Evolutionary conservation across 92 coral and sea anemone genomes (phyloP).

Genomic region (Ricordea florida): DNA sequence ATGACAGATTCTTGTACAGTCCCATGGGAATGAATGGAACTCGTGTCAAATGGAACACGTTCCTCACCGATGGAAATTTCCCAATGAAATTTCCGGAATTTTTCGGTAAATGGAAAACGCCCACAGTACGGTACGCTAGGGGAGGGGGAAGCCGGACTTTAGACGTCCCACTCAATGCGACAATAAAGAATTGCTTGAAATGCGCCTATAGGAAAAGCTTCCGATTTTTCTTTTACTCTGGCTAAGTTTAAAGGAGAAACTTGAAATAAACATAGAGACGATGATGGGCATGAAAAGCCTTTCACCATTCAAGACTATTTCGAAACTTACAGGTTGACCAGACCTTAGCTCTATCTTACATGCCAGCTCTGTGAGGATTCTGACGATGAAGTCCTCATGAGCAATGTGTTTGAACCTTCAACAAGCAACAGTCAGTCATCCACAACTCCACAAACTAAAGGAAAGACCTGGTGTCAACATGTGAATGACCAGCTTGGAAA

Average conservation of each 20-base stretch:
- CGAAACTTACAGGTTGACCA: conserved; percentile 21
- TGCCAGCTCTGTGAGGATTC: conserved; percentile 35
- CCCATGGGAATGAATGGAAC: no score
- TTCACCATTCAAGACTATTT: conserved; percentile 44
- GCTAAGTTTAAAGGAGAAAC: conserved; percentile 25
- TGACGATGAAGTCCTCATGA: conserved; percentile 36
- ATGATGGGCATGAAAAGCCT: conserved; percentile 11
- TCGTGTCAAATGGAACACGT: no score
- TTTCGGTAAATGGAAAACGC: no score
- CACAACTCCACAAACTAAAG: conserved; percentile 22
- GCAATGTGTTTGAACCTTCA: conserved; percentile 29
- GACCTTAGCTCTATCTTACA: conserved; percentile 30
- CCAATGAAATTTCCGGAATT: no score
- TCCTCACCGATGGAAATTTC: no score
- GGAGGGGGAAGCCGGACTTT: conserved; percentile 45
- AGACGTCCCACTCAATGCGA: conserved; percentile 15
- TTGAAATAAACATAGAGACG: conserved; percentile 6
- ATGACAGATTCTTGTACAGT: no score
- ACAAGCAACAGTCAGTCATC: conserved; percentile 27
- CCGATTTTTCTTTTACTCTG: conserved; percentile 34
- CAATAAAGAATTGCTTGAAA: conserved; percentile 43
- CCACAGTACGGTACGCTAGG: conserved; percentile 42
- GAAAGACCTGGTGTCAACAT: conserved; percentile 30
- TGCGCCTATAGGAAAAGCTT: conserved; percentile 21
- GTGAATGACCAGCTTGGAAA: conserved; percentile 22